These are phyloP conservation scores for Scophthalmus maximus DNA, from an alignment of 2,113 vertebrate genomes.

Conservation along the genomic window DNA sequence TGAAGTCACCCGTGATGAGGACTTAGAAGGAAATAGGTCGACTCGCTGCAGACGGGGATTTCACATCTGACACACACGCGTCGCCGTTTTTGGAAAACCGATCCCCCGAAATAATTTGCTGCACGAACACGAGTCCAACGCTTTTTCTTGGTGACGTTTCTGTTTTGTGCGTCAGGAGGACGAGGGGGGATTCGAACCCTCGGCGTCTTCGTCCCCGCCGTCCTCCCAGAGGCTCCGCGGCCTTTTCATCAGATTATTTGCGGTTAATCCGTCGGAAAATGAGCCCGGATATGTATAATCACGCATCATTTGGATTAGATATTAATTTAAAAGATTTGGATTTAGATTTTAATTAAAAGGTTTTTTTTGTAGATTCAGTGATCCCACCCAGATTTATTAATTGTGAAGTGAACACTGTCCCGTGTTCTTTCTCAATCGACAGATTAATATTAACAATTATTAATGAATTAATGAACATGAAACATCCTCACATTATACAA, in stretches of 20 bases:
- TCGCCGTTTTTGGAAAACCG: not conserved
- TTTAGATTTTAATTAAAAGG: constrained; percentile 22
- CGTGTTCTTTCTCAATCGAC: too few species aligned
- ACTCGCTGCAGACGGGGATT: constrained; percentile 15
- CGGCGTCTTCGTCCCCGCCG: constrained; percentile 7
- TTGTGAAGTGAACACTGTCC: not conserved
- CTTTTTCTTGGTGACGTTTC: not conserved
- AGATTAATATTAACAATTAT: too few species aligned
- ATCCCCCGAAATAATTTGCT: constrained; percentile 10
- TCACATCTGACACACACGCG: constrained; percentile 29
- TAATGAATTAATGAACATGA: too few species aligned
- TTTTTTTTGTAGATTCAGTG: not conserved
- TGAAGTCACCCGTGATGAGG: constrained; percentile 16
- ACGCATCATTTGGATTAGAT: constrained; percentile 52
- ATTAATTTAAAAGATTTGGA: constrained; percentile 40
- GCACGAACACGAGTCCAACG: not conserved
- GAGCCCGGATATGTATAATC: constrained; percentile 57
- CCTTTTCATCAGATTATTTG: constrained; percentile 55
- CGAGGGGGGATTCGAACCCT: not conserved
- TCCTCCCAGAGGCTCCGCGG: not conserved
- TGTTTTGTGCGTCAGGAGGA: not conserved
- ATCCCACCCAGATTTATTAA: not conserved
- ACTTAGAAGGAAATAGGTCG: constrained; percentile 48
- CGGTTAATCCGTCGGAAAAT: constrained; percentile 45
- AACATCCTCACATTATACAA: too few species aligned